Base-by-base conservation (phyloP, 2,888 invertebrate genomes). In the Vesta saturnalis region DNA sequence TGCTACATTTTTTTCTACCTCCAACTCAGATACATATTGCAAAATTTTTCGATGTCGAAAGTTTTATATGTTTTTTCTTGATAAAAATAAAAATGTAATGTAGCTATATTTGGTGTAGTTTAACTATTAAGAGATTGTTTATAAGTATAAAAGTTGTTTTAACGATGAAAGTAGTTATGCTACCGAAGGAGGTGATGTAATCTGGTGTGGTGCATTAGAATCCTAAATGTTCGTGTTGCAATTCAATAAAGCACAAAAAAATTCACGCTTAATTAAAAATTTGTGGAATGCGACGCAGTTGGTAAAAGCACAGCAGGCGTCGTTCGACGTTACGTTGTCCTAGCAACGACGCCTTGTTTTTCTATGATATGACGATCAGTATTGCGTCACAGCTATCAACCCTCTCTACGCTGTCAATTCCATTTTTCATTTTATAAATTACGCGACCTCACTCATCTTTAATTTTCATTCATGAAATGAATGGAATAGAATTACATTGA, bases 291-390 rank as follows among this genome's bases (percentile, higher is more conserved):
- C 47, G 35, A 19, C 47, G 49, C 14, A 46, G 58, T 65, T 73
- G 70, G 74, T 75, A 70, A 66, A 63, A 18, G 47, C 75, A 74
- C 74, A 75, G 73, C n/a, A n/a, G n/a, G n/a, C n/a, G n/a, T n/a
- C n/a, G n/a, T 65, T 66, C 72, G 81, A 79, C 80, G 79, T 79
- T 80, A 75, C 74, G 69, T 70, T 74, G 81, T 82, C 75, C 74
- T 77, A 78, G 78, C 74, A 79, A 72, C 77, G 77, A 83, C 82
- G 80, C 79, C 82, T 81, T 82, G 81, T 81, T 82, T 80, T 80
- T 79, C 78, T 75, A 75, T 73, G 77, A n/a, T n/a, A n/a, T 80
- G 81, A 82, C 82, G 81, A 79, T 74, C 70, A 63, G 46, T 63
- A 69, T 72, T 75, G 70, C 74, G 74, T 73, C 74, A 76, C 74